Conservation (phyloP, 2,797 vertebrate species). For the Sebastes trivittatus region DNA sequence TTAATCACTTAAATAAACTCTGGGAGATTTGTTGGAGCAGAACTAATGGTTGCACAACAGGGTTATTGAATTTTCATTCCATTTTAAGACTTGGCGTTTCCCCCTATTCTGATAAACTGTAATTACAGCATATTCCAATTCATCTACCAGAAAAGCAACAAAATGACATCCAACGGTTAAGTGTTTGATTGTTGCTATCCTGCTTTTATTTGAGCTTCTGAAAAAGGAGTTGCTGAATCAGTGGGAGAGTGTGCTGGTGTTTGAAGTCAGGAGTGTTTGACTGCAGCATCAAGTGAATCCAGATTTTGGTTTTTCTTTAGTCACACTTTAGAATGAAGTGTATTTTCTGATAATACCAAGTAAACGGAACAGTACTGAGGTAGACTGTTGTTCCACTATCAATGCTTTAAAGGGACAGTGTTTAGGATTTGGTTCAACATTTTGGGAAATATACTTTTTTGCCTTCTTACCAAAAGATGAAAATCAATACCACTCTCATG, state of each 20-base stretch:
- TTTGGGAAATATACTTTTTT: no score
- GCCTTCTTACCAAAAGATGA: no score
- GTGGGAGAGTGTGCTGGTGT: not conserved
- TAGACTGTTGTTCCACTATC: not conserved
- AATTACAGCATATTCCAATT: conserved; percentile 50
- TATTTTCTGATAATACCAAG: not conserved
- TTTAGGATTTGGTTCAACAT: no score
- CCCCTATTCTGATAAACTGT: conserved; percentile 46
- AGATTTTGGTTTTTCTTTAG: not conserved
- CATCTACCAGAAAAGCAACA: conserved; percentile 18
- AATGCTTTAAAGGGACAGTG: not conserved
- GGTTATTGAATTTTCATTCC: conserved; percentile 58
- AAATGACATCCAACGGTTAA: conserved; percentile 3
- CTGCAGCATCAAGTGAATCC: not conserved
- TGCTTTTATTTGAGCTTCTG: not conserved
- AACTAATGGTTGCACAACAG: conserved; percentile 67
- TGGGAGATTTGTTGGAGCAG: conserved; percentile 56
- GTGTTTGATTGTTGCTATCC: not conserved
- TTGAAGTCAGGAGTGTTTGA: not conserved
- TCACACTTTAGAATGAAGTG: not conserved
- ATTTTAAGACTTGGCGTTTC: conserved; percentile 50
- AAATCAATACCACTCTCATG: no score
- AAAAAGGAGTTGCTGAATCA: not conserved
- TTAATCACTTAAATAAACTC: conserved; percentile 73
- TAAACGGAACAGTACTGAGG: not conserved